Percentiles rank a stretch among this genome's conserved stretches.
Conservation (phyloP, 2,888 invertebrate species). For the Aphidius colemani region DNA sequence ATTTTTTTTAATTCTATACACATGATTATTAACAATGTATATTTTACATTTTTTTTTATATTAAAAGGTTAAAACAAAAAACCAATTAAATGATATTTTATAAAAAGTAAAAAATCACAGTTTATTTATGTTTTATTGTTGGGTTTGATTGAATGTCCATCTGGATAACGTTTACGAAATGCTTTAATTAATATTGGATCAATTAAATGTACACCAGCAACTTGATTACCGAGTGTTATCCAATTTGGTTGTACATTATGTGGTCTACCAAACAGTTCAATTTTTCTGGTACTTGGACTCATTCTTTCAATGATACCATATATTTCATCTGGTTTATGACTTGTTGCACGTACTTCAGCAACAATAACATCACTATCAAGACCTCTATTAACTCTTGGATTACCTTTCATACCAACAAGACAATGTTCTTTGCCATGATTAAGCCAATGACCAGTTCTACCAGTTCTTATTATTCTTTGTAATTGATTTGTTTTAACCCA, state of each 20-base stretch:
- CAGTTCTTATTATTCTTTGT: constrained; percentile 94
- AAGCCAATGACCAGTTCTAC: constrained; percentile 96
- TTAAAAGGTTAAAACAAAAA: constrained; percentile 19
- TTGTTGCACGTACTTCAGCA: constrained; percentile 96
- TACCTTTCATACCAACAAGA: constrained; percentile 93
- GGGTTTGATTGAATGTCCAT: constrained; percentile 74
- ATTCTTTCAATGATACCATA: constrained; percentile 97
- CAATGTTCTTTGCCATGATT: constrained; percentile 99
- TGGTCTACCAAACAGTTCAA: constrained; percentile 94
- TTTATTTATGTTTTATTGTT: constrained; percentile 39
- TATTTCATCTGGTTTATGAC: constrained; percentile 98
- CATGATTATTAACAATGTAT: constrained; percentile 1
- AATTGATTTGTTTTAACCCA: constrained; percentile 99
- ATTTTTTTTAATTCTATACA: constrained; percentile 14
- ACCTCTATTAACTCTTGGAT: constrained; percentile 88
- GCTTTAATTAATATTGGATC: constrained; percentile 89
- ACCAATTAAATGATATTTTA: constrained; percentile 12
- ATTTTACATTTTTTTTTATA: not conserved
- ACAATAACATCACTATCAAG: constrained; percentile 98
- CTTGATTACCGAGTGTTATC: constrained; percentile 96
- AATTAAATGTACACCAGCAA: constrained; percentile 90
- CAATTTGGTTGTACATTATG: constrained; percentile 99
- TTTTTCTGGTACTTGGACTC: constrained; percentile 95
- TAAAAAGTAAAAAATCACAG: constrained; percentile 26
- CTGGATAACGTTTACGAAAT: constrained; percentile 91